These are phyloP conservation scores for Sogatella furcifera DNA, from an alignment of 1,140 invertebrate species.

Conservation along the genomic window DNA sequence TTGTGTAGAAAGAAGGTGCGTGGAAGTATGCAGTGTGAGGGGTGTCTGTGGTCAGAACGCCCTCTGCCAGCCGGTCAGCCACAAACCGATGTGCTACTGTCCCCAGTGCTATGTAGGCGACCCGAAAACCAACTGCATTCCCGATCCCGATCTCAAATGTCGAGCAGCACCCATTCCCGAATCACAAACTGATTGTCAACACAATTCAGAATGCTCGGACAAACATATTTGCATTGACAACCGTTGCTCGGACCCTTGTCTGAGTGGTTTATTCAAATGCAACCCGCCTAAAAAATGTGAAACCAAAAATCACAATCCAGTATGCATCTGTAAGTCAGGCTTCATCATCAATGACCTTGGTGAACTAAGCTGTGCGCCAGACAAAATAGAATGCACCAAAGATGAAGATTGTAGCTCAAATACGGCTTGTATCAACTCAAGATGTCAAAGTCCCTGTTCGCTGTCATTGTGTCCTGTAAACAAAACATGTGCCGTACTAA, in stretches of 20 bases:
- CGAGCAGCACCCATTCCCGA: slow-evolving; percentile 23
- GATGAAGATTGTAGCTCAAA: slow-evolving; percentile 78
- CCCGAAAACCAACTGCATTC: slow-evolving; percentile 60
- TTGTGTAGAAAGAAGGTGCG: slow-evolving; percentile 75
- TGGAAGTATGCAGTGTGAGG: slow-evolving; percentile 78
- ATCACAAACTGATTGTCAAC: slow-evolving; percentile 19
- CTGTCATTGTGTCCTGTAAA: slow-evolving; percentile 55
- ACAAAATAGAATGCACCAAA: slow-evolving; percentile 60
- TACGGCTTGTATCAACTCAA: slow-evolving; percentile 65
- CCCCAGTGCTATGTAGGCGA: slow-evolving; percentile 76
- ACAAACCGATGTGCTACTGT: slow-evolving; percentile 74
- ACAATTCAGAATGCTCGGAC: slow-evolving; percentile 61
- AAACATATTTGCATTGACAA: slow-evolving; percentile 61
- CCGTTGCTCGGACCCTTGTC: slow-evolving; percentile 70
- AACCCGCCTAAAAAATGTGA: slow-evolving; percentile 74
- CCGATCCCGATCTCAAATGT: slow-evolving; percentile 68
- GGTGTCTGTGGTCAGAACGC: slow-evolving; percentile 83
- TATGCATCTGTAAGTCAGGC: slow-evolving; percentile 80
- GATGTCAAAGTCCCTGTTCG: slow-evolving; percentile 77
- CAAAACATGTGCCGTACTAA: slow-evolving; percentile 74
- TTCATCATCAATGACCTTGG: slow-evolving; percentile 75
- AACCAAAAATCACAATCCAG: slow-evolving; percentile 68
- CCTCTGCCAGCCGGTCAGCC: slow-evolving; percentile 68
- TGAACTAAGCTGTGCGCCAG: slow-evolving; percentile 70
- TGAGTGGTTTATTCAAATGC: slow-evolving; percentile 46